Percentiles rank a stretch among this genome's conserved stretches.
phyloP scores from a whole-genome alignment of 1,140 invertebrate species.

The Drosophila pallidifrons region DNA sequence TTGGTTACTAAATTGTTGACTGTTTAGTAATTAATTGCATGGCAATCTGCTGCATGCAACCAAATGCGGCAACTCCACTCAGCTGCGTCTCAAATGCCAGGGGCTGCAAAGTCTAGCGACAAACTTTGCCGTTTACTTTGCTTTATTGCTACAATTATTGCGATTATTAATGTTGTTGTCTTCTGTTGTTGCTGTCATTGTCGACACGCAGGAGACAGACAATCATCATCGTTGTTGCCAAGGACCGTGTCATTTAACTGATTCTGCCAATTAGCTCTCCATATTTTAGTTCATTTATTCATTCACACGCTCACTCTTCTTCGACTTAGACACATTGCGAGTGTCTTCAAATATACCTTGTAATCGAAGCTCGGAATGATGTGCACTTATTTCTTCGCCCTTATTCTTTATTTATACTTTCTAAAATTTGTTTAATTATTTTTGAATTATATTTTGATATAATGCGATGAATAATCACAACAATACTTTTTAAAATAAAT shows the following conservation, averaged over 20 bases:
- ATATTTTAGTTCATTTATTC: constrained; percentile 17
- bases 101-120: neutral
- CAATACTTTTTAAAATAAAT: too few relatives aligned
- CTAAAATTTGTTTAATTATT: too few relatives aligned
- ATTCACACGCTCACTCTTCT: neutral
- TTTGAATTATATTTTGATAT: too few relatives aligned
- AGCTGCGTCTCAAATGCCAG: neutral
- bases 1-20: constrained; percentile 35
- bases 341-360: neutral
- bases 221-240: neutral
- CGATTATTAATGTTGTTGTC: constrained; percentile 15
- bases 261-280: constrained; percentile 47
- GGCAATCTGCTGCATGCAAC: constrained; percentile 32
- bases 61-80: constrained; percentile 9
- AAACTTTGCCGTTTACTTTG: constrained; percentile 25
- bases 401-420: too few relatives aligned
- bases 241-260: constrained; percentile 36
- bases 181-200: neutral
- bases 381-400: too few relatives aligned
- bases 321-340: neutral
- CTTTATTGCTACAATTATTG: constrained; percentile 39
- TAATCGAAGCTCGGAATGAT: neutral
- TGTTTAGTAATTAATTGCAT: constrained; percentile 45
- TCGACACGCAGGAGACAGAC: neutral
- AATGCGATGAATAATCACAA: too few relatives aligned